A percentile compares a stretch with the other conserved stretches of the same genome.
Evolutionary conservation across 2,888 invertebrate species (phyloP).

Genomic region (Rhimphoctona megacephalus): DNA sequence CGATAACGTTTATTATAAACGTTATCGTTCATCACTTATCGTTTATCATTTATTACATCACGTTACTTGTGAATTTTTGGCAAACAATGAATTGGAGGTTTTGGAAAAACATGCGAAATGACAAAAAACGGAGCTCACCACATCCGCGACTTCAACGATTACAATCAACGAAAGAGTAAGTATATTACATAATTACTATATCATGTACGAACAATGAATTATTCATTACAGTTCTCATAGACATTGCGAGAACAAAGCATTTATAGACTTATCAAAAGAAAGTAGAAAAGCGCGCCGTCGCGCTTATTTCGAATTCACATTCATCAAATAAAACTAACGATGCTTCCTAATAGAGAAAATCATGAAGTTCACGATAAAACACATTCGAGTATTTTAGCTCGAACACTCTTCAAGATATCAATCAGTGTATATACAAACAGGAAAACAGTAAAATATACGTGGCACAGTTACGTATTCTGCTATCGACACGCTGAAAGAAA

Average conservation of each 20-base stretch:
- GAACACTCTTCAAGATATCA: neutral
- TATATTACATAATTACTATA: constrained; percentile 14
- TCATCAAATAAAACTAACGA: neutral
- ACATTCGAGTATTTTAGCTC: neutral
- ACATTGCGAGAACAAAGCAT: neutral
- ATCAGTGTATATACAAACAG: neutral
- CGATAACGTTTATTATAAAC: neutral
- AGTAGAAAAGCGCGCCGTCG: neutral
- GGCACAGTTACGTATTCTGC: neutral
- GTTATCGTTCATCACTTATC: too few species aligned
- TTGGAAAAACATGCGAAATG: constrained; percentile 51
- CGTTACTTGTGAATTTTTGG: neutral
- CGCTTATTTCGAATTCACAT: neutral
- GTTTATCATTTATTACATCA: too few species aligned
- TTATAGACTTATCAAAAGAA: neutral
- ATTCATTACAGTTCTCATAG: neutral
- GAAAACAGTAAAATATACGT: neutral
- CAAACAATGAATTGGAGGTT: constrained; percentile 64
- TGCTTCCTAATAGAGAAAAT: neutral
- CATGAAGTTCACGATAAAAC: neutral
- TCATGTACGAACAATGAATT: neutral
- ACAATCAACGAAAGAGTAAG: constrained; percentile 67
- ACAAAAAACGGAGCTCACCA: neutral
- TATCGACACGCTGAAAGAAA: neutral
- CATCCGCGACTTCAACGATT: constrained; percentile 69